A percentile compares a stretch with the other conserved stretches of the same genome.
Evolutionary conservation across 2,113 vertebrate species (phyloP).

Genomic region (Microcebus griseorufus): DNA sequence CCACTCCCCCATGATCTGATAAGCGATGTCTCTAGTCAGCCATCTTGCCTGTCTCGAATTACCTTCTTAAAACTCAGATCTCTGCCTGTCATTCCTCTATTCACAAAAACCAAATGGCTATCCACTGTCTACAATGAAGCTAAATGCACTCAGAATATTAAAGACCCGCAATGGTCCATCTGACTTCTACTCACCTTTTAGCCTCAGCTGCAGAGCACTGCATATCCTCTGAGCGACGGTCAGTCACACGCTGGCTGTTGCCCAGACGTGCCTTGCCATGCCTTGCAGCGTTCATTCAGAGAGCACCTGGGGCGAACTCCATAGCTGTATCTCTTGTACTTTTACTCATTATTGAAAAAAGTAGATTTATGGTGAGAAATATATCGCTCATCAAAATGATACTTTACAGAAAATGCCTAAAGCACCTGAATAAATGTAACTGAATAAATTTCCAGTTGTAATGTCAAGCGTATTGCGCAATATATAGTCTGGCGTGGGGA

Average conservation of each 20-base stretch:
- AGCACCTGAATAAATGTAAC: not conserved
- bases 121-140: not conserved
- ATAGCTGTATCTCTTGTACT: not conserved
- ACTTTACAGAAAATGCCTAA: not conserved
- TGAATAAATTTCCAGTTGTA: not conserved
- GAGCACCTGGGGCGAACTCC: not conserved
- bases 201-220: not conserved
- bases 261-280: not conserved
- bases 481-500: not conserved
- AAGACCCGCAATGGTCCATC: not conserved
- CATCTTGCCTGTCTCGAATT: not conserved
- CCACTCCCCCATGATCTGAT: too few species aligned
- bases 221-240: not conserved
- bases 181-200: not conserved
- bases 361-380: not conserved
- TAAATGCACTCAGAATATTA: not conserved
- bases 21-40: too few species aligned
- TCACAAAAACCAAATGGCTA: not conserved
- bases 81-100: not conserved
- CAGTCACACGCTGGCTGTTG: not conserved
- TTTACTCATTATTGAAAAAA: not conserved
- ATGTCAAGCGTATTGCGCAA: not conserved
- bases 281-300: not conserved
- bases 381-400: not conserved
- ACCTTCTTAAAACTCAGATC: not conserved